Base-by-base conservation (phyloP, 1,140 invertebrate genomes). In the Augochlora pura region DNA sequence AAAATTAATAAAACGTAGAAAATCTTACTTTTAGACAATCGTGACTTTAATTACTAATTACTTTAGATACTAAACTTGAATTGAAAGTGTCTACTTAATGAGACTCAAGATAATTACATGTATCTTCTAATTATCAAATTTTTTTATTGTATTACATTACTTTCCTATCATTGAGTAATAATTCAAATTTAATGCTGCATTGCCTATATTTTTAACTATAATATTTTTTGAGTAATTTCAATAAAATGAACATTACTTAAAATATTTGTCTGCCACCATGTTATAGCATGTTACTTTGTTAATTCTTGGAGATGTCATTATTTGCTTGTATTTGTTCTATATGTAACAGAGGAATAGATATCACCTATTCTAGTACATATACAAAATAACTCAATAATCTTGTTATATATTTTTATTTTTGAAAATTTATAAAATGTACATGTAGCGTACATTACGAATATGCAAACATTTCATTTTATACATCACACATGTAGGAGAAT, bases 391-490 rank as follows among this genome's bases (percentile, higher is more conserved):
- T 57, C 6, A 21, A 9, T 7, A 9, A 7, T n/a, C 21, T 67
- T 79, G 68, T 42, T 60, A 75, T n/a, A 49, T 6, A 63, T 65
- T 64, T 27, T 23, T 66, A 65, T 67, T 57, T 63, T 68, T 49
- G 10, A 69, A 77, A 38, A 68, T 70, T 32, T 64, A 27, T 62
- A 75, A 46, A 38, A 46, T 67, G 32, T 68, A 60, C 21, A 59
- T 52, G 25, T 42, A 59, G 8, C 6, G 38, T 75, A 59, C 42
- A 66, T 74, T 66, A 59, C 32, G 16, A 39, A 21, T 54, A 71
- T 52, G n/a, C 16, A 4, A 64, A 63, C 16, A 8, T 63, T 69
- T 77, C n/a, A 62, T 63, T 42, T 71, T 63, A 70, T 77, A 63
- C 62, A n/a, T 23, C 27, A 71, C 52, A 49, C 42, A 49, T 74